Evolutionary conservation across 2,113 vertebrate species (phyloP).

Genomic region (Barnardius zonarius): DNA sequence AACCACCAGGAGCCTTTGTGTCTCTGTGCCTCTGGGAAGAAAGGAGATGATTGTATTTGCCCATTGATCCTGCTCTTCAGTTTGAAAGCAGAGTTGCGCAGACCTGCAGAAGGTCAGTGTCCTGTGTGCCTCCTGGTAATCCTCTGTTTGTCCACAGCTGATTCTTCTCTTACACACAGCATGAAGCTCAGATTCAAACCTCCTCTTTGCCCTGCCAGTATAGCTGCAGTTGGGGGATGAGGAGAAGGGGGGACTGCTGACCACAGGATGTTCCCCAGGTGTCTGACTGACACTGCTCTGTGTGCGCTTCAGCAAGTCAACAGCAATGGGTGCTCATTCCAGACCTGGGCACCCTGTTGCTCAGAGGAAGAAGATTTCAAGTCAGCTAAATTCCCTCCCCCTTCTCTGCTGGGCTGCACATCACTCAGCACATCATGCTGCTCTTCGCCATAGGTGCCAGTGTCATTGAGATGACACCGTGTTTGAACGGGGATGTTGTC

Average conservation of each 20-base stretch:
- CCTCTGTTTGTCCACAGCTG: background rate
- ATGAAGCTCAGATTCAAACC: background rate
- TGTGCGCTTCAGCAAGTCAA: background rate
- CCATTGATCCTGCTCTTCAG: background rate
- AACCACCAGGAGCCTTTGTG: background rate
- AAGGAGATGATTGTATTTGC: background rate
- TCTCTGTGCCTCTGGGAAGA: background rate
- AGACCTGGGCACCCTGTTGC: background rate
- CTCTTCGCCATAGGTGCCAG: rapidly evolving
- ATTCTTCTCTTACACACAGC: background rate
- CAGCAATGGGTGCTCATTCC: background rate
- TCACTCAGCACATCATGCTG: rapidly evolving
- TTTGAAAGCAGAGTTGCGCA: background rate
- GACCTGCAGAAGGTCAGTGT: background rate
- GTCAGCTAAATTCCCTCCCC: background rate
- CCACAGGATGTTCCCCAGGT: background rate
- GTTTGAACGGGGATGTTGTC: background rate
- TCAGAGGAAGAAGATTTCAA: background rate
- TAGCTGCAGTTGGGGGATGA: background rate
- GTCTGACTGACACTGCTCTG: background rate
- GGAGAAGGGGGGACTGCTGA: background rate
- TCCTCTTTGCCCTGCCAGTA: background rate
- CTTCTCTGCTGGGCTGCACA: rapidly evolving
- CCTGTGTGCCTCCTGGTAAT: background rate
- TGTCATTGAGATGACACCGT: rapidly evolving